Evolutionary conservation across 2,888 invertebrate species (phyloP).

Genomic region (Sinodicranocentrus sp.): DNA sequence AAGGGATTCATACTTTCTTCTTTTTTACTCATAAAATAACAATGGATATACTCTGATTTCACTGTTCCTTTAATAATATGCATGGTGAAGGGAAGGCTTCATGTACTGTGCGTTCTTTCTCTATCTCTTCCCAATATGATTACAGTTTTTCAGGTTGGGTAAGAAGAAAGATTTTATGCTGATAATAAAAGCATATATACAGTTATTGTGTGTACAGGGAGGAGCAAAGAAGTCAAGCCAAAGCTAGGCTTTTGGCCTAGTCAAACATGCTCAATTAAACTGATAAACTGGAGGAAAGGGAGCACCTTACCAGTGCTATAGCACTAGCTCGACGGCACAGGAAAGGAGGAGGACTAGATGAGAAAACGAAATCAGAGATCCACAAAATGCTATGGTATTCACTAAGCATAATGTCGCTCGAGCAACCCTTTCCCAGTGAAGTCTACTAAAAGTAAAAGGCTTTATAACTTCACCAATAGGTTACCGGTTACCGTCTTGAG

Average conservation of each 20-base stretch:
- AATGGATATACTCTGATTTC: background rate
- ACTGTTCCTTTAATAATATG: conserved; percentile 4
- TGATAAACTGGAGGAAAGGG: conserved; percentile 35
- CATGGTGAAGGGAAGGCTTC: background rate
- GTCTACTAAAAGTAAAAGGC: too few relatives aligned
- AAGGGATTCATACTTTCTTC: conserved; percentile 13
- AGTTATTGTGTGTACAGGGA: background rate
- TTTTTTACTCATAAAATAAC: conserved; percentile 23
- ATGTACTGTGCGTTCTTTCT: too few relatives aligned
- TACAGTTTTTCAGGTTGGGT: too few relatives aligned
- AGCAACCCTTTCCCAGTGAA: too few relatives aligned
- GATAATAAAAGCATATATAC: conserved; percentile 10
- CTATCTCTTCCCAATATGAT: too few relatives aligned
- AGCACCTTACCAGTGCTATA: background rate
- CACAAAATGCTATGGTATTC: conserved; percentile 3
- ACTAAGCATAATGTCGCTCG: conserved; percentile 16
- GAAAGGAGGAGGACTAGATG: conserved; percentile 18
- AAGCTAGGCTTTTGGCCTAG: conserved; percentile 8
- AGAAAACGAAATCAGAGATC: conserved; percentile 38
- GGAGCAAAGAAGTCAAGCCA: background rate
- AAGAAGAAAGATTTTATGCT: background rate
- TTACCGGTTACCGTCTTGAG: too few relatives aligned
- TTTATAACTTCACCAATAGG: too few relatives aligned
- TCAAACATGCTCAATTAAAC: conserved; percentile 39
- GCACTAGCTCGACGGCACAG: background rate